Percentiles rank a stretch among this genome's conserved stretches.
These are phyloP conservation scores for Coregonus clupeaformis DNA, from an alignment of 2,113 vertebrate genomes.

Conservation along the genomic window DNA sequence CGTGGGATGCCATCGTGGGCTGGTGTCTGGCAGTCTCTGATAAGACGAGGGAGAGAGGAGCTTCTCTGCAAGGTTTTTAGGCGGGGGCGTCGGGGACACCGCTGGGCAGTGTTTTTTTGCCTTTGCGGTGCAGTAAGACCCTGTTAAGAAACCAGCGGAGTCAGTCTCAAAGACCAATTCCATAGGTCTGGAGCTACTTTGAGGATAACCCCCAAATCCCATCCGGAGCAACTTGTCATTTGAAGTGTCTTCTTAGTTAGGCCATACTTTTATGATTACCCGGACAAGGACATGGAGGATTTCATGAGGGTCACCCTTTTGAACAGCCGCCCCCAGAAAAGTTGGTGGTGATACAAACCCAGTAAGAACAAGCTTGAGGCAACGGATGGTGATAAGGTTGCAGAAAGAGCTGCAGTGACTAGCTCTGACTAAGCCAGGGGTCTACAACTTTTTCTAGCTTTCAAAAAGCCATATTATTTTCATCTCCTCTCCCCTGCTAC, in stretches of 20 bases:
- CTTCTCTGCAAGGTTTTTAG: constrained; percentile 33
- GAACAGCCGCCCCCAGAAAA: not conserved
- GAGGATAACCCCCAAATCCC: not conserved
- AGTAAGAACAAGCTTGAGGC: not conserved
- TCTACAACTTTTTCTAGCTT: no score
- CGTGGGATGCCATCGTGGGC: constrained; percentile 67
- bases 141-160: no score
- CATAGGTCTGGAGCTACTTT: not conserved
- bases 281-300: not conserved
- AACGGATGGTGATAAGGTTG: not conserved
- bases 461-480: no score
- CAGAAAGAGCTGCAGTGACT: not conserved
- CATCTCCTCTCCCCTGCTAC: no score
- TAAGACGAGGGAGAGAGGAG: constrained; percentile 58
- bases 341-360: not conserved
- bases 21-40: constrained; percentile 72
- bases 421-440: not conserved
- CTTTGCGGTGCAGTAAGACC: not conserved
- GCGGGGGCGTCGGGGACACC: constrained; percentile 26
- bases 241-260: not conserved
- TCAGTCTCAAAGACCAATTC: not conserved
- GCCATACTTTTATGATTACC: not conserved
- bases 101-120: constrained; percentile 32
- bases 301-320: not conserved
- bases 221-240: not conserved